These are phyloP conservation scores for Erannis defoliaria DNA, from an alignment of 2,888 invertebrate species.

Conservation along the genomic window DNA sequence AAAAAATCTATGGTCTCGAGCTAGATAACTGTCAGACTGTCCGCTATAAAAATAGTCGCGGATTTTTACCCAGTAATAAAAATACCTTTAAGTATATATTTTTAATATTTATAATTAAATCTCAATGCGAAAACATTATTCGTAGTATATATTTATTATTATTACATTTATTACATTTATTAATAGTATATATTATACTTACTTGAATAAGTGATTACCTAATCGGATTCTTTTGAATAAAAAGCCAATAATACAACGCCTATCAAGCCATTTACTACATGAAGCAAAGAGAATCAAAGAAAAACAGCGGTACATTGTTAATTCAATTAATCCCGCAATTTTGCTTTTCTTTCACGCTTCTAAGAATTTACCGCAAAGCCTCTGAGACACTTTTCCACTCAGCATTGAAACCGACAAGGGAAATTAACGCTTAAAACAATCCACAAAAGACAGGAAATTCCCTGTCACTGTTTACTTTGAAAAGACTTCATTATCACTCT, in stretches of 20 bases:
- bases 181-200: too few species aligned
- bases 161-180: too few species aligned
- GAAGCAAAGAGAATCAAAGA: slow-evolving; percentile 16
- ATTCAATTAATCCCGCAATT: slow-evolving; percentile 21
- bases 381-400: slow-evolving; percentile 22
- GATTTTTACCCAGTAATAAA: too few species aligned
- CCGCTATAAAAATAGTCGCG: too few species aligned
- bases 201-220: too few species aligned
- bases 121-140: too few species aligned
- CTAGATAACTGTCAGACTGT: too few species aligned
- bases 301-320: slow-evolving; percentile 18
- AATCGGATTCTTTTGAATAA: background rate
- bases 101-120: too few species aligned
- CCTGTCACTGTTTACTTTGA: slow-evolving; percentile 43
- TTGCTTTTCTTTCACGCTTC: slow-evolving; percentile 22
- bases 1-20: too few species aligned
- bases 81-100: too few species aligned
- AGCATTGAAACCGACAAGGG: slow-evolving; percentile 22
- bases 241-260: too few species aligned
- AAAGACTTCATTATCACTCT: slow-evolving; percentile 57
- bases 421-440: slow-evolving; percentile 45
- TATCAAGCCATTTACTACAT: slow-evolving; percentile 4
- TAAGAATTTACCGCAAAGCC: slow-evolving; percentile 20
- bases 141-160: too few species aligned
- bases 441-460: slow-evolving; percentile 48